phyloP scores from a whole-genome alignment of 2,888 invertebrate genomes.

The Notocelia uddmanniana region DNA sequence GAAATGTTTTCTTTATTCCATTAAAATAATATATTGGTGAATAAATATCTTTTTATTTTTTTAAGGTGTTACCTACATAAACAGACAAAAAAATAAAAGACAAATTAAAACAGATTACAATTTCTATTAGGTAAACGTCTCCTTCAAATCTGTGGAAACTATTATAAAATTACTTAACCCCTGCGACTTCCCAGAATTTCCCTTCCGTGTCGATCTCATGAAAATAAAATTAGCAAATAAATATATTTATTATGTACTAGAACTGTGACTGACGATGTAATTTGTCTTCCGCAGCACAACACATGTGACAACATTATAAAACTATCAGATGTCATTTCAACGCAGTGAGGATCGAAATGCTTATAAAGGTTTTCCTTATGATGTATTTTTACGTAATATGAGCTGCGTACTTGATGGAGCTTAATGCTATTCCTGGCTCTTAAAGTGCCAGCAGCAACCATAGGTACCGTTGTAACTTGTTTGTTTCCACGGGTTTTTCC shows the following conservation, averaged over 20 bases:
- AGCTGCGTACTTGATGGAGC: background rate
- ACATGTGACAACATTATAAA: conserved; percentile 39
- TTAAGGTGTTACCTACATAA: too few species aligned
- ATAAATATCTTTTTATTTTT: too few species aligned
- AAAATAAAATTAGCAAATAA: conserved; percentile 18
- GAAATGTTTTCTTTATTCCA: too few species aligned
- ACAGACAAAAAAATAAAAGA: too few species aligned
- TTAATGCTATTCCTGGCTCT: background rate
- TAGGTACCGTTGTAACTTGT: background rate
- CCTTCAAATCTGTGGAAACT: background rate
- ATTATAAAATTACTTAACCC: background rate
- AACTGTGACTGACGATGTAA: conserved; percentile 25
- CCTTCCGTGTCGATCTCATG: background rate
- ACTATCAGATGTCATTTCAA: conserved; percentile 34
- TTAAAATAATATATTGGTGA: too few species aligned
- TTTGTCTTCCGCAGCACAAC: conserved; percentile 23
- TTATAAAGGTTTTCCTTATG: conserved; percentile 6
- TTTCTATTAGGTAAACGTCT: background rate
- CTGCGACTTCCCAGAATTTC: background rate
- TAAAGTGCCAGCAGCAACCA: background rate
- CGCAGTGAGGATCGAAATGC: background rate
- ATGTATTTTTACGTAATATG: conserved; percentile 9
- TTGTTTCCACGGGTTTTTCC: background rate
- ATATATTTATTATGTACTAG: conserved; percentile 12
- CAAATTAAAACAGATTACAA: background rate